These are phyloP conservation scores for Macropodus opercularis DNA, from an alignment of 2,797 vertebrate genomes.

Conservation along the genomic window DNA sequence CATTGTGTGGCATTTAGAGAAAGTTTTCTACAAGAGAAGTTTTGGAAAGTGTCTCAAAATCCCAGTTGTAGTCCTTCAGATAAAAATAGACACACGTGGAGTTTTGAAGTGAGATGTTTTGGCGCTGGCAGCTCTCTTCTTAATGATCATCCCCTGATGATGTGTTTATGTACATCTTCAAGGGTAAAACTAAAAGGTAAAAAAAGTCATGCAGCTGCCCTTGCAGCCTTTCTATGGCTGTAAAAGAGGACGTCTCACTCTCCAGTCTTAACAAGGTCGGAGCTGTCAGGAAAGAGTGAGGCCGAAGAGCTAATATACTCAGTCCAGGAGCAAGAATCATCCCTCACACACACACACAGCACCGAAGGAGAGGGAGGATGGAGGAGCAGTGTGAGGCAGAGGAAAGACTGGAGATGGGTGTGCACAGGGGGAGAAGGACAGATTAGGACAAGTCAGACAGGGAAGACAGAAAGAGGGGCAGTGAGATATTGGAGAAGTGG, in stretches of 20 bases:
- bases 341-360: constrained; percentile 56
- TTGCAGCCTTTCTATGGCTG: constrained; percentile 53
- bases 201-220: constrained; percentile 46
- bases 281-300: constrained; percentile 75
- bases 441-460: constrained; percentile 59
- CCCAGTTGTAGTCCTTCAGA: constrained; percentile 19
- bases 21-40: constrained; percentile 44
- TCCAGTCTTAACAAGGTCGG: constrained; percentile 78
- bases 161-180: constrained; percentile 70
- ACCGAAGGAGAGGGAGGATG: constrained; percentile 30
- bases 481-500: constrained; percentile 58
- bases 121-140: constrained; percentile 44
- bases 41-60: constrained; percentile 17
- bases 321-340: constrained; percentile 70
- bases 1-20: constrained; percentile 36
- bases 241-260: constrained; percentile 74
- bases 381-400: constrained; percentile 39
- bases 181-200: constrained; percentile 57
- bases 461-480: constrained; percentile 52
- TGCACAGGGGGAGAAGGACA: constrained; percentile 25
- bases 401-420: constrained; percentile 55
- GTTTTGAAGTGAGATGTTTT: constrained; percentile 53
- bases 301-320: constrained; percentile 69
- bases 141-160: constrained; percentile 66
- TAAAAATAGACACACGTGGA: constrained; percentile 40